Evolutionary conservation across 2,797 vertebrate genomes (phyloP).

Genomic region (Microchirus variegatus): DNA sequence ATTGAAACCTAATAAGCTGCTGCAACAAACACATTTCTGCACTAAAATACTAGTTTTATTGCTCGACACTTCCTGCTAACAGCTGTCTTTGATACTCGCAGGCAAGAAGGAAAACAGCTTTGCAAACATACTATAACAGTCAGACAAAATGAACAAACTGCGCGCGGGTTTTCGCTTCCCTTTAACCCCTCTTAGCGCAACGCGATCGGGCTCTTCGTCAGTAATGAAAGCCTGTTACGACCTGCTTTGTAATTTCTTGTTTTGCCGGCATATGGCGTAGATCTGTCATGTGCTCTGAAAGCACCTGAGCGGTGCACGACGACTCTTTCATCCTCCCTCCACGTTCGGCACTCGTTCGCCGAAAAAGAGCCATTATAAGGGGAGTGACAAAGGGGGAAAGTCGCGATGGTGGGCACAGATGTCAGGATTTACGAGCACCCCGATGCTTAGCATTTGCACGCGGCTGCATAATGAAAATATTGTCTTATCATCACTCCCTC

Average conservation of each 20-base stretch:
- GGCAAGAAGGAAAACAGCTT: background rate
- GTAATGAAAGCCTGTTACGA: constrained; percentile 20
- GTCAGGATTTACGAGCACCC: constrained; percentile 57
- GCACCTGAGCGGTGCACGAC: constrained; percentile 44
- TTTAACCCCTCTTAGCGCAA: constrained; percentile 13
- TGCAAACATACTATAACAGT: constrained; percentile 2
- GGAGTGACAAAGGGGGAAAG: constrained; percentile 40
- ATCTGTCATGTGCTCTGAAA: constrained; percentile 46
- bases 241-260: constrained; percentile 38
- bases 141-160: background rate
- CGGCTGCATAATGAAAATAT: constrained; percentile 47
- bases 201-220: constrained; percentile 2
- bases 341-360: constrained; percentile 40
- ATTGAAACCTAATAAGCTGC: constrained; percentile 1
- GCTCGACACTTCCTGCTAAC: background rate
- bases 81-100: constrained; percentile 9
- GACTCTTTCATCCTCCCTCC: constrained; percentile 48
- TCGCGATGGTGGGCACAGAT: constrained; percentile 46
- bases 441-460: constrained; percentile 41
- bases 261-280: constrained; percentile 43
- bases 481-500: constrained; percentile 47
- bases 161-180: background rate
- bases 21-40: background rate
- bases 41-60: constrained; percentile 13
- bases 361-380: constrained; percentile 49